Evolutionary conservation across 2,113 vertebrate species (phyloP).

Genomic region (Monopterus albus): DNA sequence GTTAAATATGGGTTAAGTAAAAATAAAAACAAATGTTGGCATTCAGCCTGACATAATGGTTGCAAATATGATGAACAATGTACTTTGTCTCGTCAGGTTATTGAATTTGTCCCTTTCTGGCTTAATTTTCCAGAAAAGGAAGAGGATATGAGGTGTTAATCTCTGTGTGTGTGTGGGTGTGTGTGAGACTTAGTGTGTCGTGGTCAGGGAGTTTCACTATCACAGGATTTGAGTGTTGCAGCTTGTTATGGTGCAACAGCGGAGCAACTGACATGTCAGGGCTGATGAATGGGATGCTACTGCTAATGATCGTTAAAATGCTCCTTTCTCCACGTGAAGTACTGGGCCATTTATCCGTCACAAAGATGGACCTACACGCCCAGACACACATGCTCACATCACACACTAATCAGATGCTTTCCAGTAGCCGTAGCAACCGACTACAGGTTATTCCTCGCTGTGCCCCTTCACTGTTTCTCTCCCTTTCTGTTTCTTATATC

Average conservation of each 20-base stretch:
- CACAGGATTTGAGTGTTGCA: conserved; percentile 45
- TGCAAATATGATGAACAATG: too few species aligned
- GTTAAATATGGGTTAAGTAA: too few species aligned
- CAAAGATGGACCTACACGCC: conserved; percentile 48
- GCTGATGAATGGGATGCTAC: conserved; percentile 67
- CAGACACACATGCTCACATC: conserved; percentile 44
- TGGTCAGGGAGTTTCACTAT: conserved; percentile 53
- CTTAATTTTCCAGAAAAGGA: too few species aligned
- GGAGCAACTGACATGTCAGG: conserved; percentile 58
- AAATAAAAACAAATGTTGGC: too few species aligned
- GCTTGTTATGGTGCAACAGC: conserved; percentile 72
- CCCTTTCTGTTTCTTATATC: background rate
- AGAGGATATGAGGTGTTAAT: too few species aligned
- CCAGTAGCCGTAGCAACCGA: conserved; percentile 62
- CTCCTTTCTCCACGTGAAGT: conserved; percentile 58
- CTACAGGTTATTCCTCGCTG: conserved; percentile 18
- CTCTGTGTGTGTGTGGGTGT: too few species aligned
- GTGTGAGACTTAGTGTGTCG: conserved; percentile 11
- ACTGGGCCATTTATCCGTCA: conserved; percentile 61
- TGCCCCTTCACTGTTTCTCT: conserved; percentile 28
- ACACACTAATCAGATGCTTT: conserved; percentile 57
- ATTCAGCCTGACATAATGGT: too few species aligned
- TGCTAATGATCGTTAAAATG: conserved; percentile 66
- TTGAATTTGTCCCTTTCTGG: too few species aligned
- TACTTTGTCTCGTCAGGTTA: too few species aligned